Conservation (phyloP, 2,113 vertebrate genomes). For the Boulengeromyrus knoepffleri region DNA sequence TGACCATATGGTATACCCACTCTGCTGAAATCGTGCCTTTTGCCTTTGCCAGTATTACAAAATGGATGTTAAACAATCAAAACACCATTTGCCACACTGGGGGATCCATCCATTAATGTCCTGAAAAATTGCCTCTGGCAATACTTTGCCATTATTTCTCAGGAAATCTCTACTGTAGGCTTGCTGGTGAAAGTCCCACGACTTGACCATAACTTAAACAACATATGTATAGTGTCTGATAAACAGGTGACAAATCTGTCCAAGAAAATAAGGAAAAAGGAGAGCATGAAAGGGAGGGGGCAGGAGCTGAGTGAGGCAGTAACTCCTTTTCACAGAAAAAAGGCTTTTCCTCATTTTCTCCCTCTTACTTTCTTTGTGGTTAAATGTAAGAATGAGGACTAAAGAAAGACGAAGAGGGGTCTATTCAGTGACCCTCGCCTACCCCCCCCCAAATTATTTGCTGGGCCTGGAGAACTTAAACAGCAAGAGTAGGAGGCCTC, state of each 20-base stretch:
- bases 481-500: slow-evolving; percentile 42
- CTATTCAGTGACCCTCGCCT: slow-evolving; percentile 59
- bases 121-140: slow-evolving; percentile 48
- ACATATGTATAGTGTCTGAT: slow-evolving; percentile 53
- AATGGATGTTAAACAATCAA: slow-evolving; percentile 69
- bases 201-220: slow-evolving; percentile 50
- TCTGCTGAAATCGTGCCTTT: slow-evolving; percentile 42
- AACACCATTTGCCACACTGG: slow-evolving; percentile 56
- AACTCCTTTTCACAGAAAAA: slow-evolving; percentile 39
- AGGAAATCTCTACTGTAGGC: not conserved
- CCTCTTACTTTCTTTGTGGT: slow-evolving; percentile 53
- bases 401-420: slow-evolving; percentile 56
- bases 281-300: slow-evolving; percentile 15
- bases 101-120: slow-evolving; percentile 49
- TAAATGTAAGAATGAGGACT: slow-evolving; percentile 52
- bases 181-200: slow-evolving; percentile 35
- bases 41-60: slow-evolving; percentile 47
- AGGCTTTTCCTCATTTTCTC: slow-evolving; percentile 33
- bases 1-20: slow-evolving; percentile 57
- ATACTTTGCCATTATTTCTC: slow-evolving; percentile 32
- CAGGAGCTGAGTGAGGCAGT: slow-evolving; percentile 22
- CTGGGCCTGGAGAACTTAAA: slow-evolving; percentile 62
- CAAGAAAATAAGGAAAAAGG: slow-evolving; percentile 37
- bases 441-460: slow-evolving; percentile 53
- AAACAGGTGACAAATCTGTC: slow-evolving; percentile 57